Evolutionary conservation across 2,113 vertebrate species (phyloP), one percentile per base, ranked within the genome.

Genomic region (Xiphophorus maculatus): DNA sequence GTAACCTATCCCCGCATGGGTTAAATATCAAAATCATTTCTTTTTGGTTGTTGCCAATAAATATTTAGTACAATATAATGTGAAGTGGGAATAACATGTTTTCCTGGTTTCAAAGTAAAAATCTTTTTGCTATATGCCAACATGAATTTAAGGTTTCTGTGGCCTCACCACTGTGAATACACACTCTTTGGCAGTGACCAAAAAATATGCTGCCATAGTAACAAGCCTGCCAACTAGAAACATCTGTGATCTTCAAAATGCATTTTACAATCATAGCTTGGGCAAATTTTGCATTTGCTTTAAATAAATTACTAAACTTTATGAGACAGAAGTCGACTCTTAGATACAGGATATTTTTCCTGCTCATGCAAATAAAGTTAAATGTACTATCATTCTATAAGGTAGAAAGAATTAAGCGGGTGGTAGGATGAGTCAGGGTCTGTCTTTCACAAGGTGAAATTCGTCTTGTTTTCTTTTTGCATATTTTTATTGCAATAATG

Each of bases 171-270:
- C 69, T 70, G 48, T 40, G 33, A 76, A 83, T 27, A 77, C 33
- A 64, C 27, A 64, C 17, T 63, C 63, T 10, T 42, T 58, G 63
- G 64, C 33, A 60, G 70, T 72, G 73, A 66, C 77, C 62, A 82
- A 79, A 74, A 80, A 58, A 32, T 10, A 9, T 5, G 77, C 86
- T 69, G n/a, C 88, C 86, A 88, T 82, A 74, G 85, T 64, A 89
- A 87, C 81, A 76, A 60, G 69, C 29, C 25, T 29, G 1, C 29
- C 1, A 1, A 10, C 5, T 33, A 44, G 40, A 58, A 78, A 66
- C 13, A 37, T 67, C 32, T 15, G 1, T 30, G 65, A 51, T 75
- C 30, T 73, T 37, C 27, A 66, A 14, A 48, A 22, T 63, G 35
- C 40, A 30, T 72, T 83, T 29, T 14, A 58, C 27, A 15, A 17